phyloP scores from a whole-genome alignment of 2,888 invertebrate species.

The Drosophila helvetica region DNA sequence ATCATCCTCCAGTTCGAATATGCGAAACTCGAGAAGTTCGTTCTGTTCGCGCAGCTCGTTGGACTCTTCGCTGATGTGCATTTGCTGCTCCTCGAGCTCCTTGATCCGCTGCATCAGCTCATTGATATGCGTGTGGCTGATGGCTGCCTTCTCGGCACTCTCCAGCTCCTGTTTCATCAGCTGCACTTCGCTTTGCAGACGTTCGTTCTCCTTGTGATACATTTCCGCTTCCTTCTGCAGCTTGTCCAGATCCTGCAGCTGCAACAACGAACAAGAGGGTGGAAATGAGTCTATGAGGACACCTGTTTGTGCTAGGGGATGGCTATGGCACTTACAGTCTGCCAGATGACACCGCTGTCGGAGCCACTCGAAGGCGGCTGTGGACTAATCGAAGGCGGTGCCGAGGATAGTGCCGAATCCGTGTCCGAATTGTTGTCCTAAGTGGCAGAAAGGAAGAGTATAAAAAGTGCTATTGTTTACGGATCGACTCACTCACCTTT shows the following conservation, averaged over 20 bases:
- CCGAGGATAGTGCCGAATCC: conserved; percentile 89
- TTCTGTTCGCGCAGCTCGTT: conserved; percentile 91
- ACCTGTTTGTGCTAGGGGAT: conserved; percentile 1
- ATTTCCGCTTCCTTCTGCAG: conserved; percentile 83
- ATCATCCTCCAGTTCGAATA: conserved; percentile 90
- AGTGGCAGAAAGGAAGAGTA: neutral
- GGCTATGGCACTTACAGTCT: conserved; percentile 75
- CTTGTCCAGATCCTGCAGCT: conserved; percentile 81
- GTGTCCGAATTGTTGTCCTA: conserved; percentile 85
- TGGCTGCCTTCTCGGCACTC: conserved; percentile 84
- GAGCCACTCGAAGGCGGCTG: conserved; percentile 85
- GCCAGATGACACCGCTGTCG: conserved; percentile 83
- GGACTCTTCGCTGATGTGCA: conserved; percentile 87
- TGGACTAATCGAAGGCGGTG: conserved; percentile 88
- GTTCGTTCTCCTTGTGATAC: conserved; percentile 83
- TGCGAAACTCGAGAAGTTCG: conserved; percentile 91
- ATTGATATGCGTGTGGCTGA: conserved; percentile 73
- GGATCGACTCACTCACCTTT: conserved; percentile 69
- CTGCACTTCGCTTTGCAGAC: conserved; percentile 84
- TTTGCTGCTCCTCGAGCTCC: conserved; percentile 85
- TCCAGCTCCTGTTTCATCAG: conserved; percentile 85
- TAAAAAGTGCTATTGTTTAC: neutral
- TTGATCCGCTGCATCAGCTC: conserved; percentile 83
- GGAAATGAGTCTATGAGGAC: neutral
- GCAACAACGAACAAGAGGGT: conserved; percentile 57